These are phyloP conservation scores for Bombus terrestris DNA, from an alignment of 1,140 invertebrate species.

Conservation along the genomic window DNA sequence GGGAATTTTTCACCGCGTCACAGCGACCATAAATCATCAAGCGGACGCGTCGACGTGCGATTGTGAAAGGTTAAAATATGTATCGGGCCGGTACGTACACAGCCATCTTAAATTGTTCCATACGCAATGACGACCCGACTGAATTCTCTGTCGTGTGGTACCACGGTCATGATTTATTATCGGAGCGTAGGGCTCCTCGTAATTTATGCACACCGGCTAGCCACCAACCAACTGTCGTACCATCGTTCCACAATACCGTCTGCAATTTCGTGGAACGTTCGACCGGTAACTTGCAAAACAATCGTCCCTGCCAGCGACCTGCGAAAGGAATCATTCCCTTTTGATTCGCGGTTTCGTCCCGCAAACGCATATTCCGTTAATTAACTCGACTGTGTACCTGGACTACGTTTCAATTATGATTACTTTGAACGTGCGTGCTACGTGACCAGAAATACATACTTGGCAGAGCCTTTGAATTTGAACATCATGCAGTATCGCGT, in stretches of 20 bases:
- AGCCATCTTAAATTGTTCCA: slow-evolving; percentile 59
- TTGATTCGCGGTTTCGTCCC: slow-evolving; percentile 29
- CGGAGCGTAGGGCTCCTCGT: slow-evolving; percentile 52
- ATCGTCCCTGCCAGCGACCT: neutral
- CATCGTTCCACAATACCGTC: slow-evolving; percentile 27
- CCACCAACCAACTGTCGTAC: slow-evolving; percentile 18
- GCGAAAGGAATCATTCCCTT: slow-evolving; percentile 42
- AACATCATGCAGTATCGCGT: neutral
- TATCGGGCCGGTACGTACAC: slow-evolving; percentile 50
- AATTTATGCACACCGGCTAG: slow-evolving; percentile 62
- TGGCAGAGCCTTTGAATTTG: neutral
- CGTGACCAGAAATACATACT: neutral
- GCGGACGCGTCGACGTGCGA: slow-evolving; percentile 39
- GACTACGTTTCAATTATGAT: neutral
- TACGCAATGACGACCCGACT: slow-evolving; percentile 56
- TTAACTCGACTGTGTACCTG: slow-evolving; percentile 9
- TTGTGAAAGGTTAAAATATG: slow-evolving; percentile 49
- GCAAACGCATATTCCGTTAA: slow-evolving; percentile 26
- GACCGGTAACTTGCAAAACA: slow-evolving; percentile 40
- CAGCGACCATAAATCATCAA: slow-evolving; percentile 33
- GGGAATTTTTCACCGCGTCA: slow-evolving; percentile 29
- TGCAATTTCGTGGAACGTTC: slow-evolving; percentile 60
- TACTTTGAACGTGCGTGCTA: neutral
- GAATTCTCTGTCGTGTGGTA: slow-evolving; percentile 54
- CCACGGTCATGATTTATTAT: slow-evolving; percentile 63